phyloP scores from a whole-genome alignment of 2,888 invertebrate species.

The Drosophila ochracea region DNA sequence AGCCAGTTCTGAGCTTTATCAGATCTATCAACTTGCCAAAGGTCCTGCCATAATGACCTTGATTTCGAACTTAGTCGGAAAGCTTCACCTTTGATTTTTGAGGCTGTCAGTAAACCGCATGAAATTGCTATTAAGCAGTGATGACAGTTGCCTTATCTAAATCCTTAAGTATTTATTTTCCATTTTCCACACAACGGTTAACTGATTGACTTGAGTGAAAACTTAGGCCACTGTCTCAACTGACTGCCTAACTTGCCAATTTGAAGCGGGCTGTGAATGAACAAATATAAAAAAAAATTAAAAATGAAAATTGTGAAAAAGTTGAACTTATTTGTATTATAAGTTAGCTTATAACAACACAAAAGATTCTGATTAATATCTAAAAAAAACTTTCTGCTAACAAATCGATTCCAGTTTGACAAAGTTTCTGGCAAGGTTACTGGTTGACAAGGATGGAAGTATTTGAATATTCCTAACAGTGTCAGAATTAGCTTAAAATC shows the following conservation, averaged over 20 bases:
- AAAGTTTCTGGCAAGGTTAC: background rate
- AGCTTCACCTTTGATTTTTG: slow-evolving; percentile 26
- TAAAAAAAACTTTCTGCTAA: background rate
- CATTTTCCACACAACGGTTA: slow-evolving; percentile 8
- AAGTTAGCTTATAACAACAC: background rate
- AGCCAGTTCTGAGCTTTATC: slow-evolving; percentile 22
- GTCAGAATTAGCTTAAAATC: slow-evolving; percentile 15
- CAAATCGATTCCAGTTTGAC: slow-evolving; percentile 1
- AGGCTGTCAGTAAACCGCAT: slow-evolving; percentile 34
- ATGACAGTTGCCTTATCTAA: slow-evolving; percentile 22
- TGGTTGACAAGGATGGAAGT: background rate
- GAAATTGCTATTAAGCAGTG: slow-evolving; percentile 23
- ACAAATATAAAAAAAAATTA: background rate
- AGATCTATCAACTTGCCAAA: slow-evolving; percentile 47
- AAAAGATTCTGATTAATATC: background rate
- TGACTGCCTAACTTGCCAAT: background rate
- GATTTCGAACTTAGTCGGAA: slow-evolving; percentile 25
- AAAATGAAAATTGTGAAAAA: background rate
- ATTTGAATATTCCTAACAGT: background rate
- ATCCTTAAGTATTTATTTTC: slow-evolving; percentile 15
- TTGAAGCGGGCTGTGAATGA: no score
- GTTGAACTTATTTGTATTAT: background rate
- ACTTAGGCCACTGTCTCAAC: background rate
- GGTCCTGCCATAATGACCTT: slow-evolving; percentile 18
- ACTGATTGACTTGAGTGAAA: slow-evolving; percentile 16